Base-by-base conservation (phyloP, 2,888 invertebrate species). In the Drosophila birchii region DNA sequence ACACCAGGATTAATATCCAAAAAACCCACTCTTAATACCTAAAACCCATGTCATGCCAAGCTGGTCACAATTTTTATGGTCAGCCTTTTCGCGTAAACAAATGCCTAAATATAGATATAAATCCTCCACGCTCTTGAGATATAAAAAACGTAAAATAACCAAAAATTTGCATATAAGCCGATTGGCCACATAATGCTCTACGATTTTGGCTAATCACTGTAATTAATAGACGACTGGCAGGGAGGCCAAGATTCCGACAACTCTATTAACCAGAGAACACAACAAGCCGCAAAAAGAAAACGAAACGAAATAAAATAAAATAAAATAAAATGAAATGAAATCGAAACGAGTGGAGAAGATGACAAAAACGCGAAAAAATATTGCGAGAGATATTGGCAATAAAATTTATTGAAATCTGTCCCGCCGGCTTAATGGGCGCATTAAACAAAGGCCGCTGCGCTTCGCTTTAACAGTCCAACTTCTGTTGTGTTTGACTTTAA, bases 381-480 rank as follows among this genome's bases (percentile, higher is more conserved):
- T 64, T 66, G 68, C 71, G 55, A 66, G 74, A 76, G 86, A 88
- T 80, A 84, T 77, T 67, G 43, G 67, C 85, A 70, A 88, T 77
- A 77, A 89, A 89, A 86, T 89, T 77, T 78, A 77, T 81, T 71
- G 76, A 51, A 68, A 74, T 78, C 79, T 81, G 88, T 83, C 88
- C 61, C 67, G 64, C 68, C 63, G 69, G 64, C 88, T 78, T 88
- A 88, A 88, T 86, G 88, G 73, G 76, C 79, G 77, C 84, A 89
- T 86, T 89, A 81, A 89, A 64, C 66, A 78, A 78, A 77, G 70
- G 63, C 20, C 59, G 62, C 34, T 43, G 59, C 26, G 59, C 61
- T 61, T 16, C 32, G 32, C 16, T 9, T 18, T 34, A 36, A 64
- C 62, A 61, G 63, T 47, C 47, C 26, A 49, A 47, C 61, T 41